Evolutionary conservation across 2,888 invertebrate genomes (phyloP).

Genomic region (Hyposoter dolosus): DNA sequence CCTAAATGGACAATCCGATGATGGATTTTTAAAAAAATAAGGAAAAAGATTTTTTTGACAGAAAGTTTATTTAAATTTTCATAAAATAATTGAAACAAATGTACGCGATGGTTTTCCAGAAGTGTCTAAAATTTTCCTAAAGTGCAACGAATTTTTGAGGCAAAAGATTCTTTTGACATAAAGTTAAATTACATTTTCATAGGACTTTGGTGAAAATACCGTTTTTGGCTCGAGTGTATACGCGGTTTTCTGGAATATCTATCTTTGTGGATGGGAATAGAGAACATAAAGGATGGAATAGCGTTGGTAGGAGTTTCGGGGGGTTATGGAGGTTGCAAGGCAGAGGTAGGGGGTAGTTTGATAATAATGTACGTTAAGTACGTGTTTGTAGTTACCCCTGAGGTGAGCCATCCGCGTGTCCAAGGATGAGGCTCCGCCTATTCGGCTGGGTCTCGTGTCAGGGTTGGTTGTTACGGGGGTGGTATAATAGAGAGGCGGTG

Average conservation of each 20-base stretch:
- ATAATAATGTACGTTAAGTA: constrained; percentile 84
- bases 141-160: background rate
- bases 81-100: background rate
- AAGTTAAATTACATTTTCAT: constrained; percentile 11
- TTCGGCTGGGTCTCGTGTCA: constrained; percentile 62
- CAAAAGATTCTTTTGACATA: background rate
- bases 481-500: constrained; percentile 80
- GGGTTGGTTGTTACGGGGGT: constrained; percentile 74
- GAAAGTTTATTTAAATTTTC: background rate
- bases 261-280: background rate
- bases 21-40: too few relatives aligned
- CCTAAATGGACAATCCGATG: too few relatives aligned
- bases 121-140: background rate
- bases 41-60: too few relatives aligned
- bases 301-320: background rate
- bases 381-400: constrained; percentile 84
- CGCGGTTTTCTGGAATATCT: background rate
- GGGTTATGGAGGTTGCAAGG: background rate
- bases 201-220: background rate
- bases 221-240: background rate
- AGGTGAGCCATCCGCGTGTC: constrained; percentile 80
- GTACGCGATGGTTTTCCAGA: background rate
- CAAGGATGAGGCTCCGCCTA: constrained; percentile 66
- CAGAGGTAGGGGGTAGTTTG: constrained; percentile 66
- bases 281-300: background rate